Evolutionary conservation across 2,888 invertebrate genomes (phyloP).

Genomic region (Philopedon plagiatum): DNA sequence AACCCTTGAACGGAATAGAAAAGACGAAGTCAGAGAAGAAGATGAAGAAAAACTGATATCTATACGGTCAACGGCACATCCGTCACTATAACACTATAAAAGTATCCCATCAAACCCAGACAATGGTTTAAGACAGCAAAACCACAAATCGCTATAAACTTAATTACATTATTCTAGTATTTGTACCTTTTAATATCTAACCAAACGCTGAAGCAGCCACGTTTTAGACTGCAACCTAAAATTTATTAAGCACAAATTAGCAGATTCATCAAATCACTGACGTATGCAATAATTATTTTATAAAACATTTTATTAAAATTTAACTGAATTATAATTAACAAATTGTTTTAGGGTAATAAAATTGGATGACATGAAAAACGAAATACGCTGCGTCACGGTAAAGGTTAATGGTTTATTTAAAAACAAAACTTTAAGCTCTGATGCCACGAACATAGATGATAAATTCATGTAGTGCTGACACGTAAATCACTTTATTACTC

Average conservation of each 20-base stretch:
- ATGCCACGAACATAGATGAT: slow-evolving; percentile 21
- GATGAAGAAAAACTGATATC: too few relatives aligned
- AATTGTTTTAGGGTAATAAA: slow-evolving; percentile 6
- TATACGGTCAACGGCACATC: too few relatives aligned
- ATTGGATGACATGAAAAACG: slow-evolving; percentile 12
- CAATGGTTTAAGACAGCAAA: too few relatives aligned
- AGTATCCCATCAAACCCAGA: too few relatives aligned
- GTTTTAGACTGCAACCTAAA: too few relatives aligned
- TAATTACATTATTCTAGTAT: too few relatives aligned
- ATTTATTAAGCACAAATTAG: not conserved
- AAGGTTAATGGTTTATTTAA: slow-evolving; percentile 18
- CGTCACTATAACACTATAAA: too few relatives aligned
- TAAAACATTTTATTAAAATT: not conserved
- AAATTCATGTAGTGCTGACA: slow-evolving; percentile 26
- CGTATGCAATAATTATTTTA: not conserved
- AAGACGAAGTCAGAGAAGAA: too few relatives aligned
- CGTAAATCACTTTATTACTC: slow-evolving; percentile 35
- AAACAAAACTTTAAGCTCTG: slow-evolving; percentile 9
- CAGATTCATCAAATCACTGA: not conserved
- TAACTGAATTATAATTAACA: not conserved
- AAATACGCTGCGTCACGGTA: not conserved
- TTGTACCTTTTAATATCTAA: too few relatives aligned
- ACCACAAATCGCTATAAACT: slow-evolving; percentile 2
- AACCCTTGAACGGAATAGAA: too few relatives aligned
- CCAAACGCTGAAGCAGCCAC: too few relatives aligned